Base-by-base conservation (phyloP, 2,113 vertebrate species). In the Stegastes partitus region DNA sequence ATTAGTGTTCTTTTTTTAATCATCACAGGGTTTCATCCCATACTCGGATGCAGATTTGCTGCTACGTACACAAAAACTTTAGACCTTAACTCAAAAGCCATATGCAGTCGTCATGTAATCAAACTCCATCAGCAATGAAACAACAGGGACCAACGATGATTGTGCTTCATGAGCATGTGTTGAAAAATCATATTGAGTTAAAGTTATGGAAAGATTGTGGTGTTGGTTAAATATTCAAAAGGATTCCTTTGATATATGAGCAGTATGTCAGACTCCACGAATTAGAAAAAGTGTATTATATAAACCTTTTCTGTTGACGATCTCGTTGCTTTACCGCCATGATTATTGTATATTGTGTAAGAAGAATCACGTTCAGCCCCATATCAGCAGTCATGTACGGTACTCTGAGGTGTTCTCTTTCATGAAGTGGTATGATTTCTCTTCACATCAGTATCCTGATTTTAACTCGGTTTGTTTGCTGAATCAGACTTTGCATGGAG, bases 401-500 rank as follows among this genome's bases (percentile, higher is more conserved):
- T 47, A 51, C 68, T 56, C 72, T 79, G 42, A 23, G 58, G 59
- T 82, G 50, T 70, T 44, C 45, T 54, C n/a, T 42, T 37, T 50
- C 57, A 65, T 69, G 16, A 53, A 5, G 55, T 68, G 23, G 77
- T 77, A 66, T 75, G 39, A 62, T 73, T 84, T 84, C 53, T 54
- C 73, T 65, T 83, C 64, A 80, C 77, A 63, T 71, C 21, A 44
- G n/a, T 62, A 69, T 76, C 57, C 82, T 0, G 50, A 21, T 75
- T 69, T n/a, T 73, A n/a, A 25, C 34, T 53, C 50, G 0, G 25
- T 82, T 80, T 81, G 0, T 74, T 62, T 63, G 53, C 69, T 85
- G 11, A 73, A 59, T 68, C 68, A 73, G 72, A 74, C 6, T 72
- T 79, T 91, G 90, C 89, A 92, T 93, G 91, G 72, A 56, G 18